A percentile compares a stretch with the other conserved stretches of the same genome.
Conservation (phyloP, 2,888 invertebrate species). For the Lasioglossum figueresi region DNA sequence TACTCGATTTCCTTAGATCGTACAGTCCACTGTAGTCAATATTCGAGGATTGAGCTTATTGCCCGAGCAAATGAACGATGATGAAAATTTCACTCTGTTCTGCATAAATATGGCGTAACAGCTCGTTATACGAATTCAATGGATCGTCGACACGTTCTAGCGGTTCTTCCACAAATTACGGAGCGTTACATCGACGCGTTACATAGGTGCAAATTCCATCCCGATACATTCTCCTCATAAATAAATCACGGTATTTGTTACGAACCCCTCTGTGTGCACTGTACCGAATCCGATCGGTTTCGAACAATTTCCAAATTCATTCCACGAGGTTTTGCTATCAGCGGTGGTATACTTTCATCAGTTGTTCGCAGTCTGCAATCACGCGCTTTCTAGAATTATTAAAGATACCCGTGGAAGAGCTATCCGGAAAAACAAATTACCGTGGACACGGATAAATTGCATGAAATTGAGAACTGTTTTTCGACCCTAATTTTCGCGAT, state of each 20-base stretch:
- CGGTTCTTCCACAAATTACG: neutral
- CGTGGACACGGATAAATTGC: neutral
- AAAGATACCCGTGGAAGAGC: neutral
- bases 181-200: constrained; percentile 3
- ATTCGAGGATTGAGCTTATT: neutral
- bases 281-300: neutral
- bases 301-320: neutral
- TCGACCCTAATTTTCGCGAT: neutral
- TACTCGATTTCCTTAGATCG: too few species aligned
- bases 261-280: neutral
- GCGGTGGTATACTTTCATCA: neutral
- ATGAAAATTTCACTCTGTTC: neutral
- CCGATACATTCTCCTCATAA: neutral
- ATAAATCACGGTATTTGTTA: neutral
- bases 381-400: neutral
- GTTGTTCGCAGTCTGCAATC: neutral
- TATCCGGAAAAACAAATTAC: neutral
- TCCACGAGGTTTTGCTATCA: neutral
- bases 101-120: neutral
- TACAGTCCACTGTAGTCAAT: neutral
- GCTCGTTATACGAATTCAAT: neutral
- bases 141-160: constrained; percentile 2
- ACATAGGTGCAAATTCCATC: constrained; percentile 2
- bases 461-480: neutral
- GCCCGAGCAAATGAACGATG: neutral